Base-by-base conservation (phyloP, 2,888 invertebrate species). In the Mythimna impura region DNA sequence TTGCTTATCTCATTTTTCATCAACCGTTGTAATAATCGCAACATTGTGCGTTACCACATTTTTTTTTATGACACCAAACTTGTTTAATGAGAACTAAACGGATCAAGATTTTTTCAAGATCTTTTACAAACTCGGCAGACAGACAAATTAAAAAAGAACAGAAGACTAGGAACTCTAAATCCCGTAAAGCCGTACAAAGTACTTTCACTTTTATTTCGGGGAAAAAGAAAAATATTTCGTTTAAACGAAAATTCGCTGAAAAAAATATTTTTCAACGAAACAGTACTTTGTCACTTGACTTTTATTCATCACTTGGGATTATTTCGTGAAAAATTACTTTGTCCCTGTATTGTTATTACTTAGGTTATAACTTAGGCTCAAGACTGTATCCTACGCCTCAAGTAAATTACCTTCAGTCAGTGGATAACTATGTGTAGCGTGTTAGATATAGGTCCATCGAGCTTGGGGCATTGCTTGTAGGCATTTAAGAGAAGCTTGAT, bases 301-400 rank as follows among this genome's bases (percentile, higher is more conserved):
- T 74, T 76, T 80, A 75, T 81, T 60, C 55, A 75, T 74, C 75
- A 58, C 64, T 60, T 12, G 63, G 80, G 75, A 80, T 76, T 76
- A 74, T 76, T 58, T 64, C 7, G n/a, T 60, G 50, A 58, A 58
- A 14, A 80, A 54, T 63, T 20, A 47, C 36, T 30, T 61, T 3
- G 25, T 60, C 14, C 10, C 8, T 8, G 34, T 25, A 71, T 40
- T 57, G 25, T 36, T 74, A 50, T 73, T 76, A 58, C 75, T 63
- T 63, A 80, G 30, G 71, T 57, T 6, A 40, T 80, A 62, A 63
- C 25, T 58, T 58, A 43, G n/a, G 43, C 43, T 47, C 25, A 8
- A 12, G 40, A 10, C 14, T 36, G 14, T 14, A 22, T 40, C 3
- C 43, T 30, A 25, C 34, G 43, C n/a, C 34, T 17, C 6, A 62